These are phyloP conservation scores for Spicauda simplicius DNA, from an alignment of 2,888 invertebrate genomes.

Conservation along the genomic window DNA sequence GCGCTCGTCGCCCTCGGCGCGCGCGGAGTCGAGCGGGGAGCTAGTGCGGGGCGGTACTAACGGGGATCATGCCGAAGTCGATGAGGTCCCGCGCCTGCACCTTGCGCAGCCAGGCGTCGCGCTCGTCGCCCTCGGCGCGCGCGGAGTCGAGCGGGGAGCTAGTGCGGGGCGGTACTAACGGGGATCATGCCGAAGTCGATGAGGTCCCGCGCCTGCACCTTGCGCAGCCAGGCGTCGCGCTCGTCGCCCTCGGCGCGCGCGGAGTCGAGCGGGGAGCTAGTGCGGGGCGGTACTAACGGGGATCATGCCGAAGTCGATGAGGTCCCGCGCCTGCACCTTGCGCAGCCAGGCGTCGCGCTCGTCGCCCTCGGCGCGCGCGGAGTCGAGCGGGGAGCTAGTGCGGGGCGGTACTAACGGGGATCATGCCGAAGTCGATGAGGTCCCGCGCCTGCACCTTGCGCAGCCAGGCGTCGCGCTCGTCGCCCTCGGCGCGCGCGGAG, in stretches of 20 bases:
- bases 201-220: conserved; percentile 97
- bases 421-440: conserved; percentile 99
- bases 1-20: conserved; percentile 93
- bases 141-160: conserved; percentile 87
- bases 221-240: conserved; percentile 91
- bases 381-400: conserved; percentile 82
- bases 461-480: conserved; percentile 92
- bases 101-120: conserved; percentile 91
- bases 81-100: conserved; percentile 98
- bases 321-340: conserved; percentile 96
- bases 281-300: conserved; percentile 84
- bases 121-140: conserved; percentile 92
- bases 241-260: conserved; percentile 93
- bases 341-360: conserved; percentile 93
- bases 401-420: conserved; percentile 86
- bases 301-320: conserved; percentile 99
- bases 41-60: conserved; percentile 58
- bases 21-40: conserved; percentile 88
- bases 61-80: conserved; percentile 99
- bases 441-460: conserved; percentile 96
- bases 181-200: conserved; percentile 99
- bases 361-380: conserved; percentile 92
- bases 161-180: conserved; percentile 67
- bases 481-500: conserved; percentile 92
- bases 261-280: conserved; percentile 84